Evolutionary conservation across 2,113 vertebrate genomes (phyloP), one percentile per base, ranked within the genome.

Genomic region (Chionomys nivalis): DNA sequence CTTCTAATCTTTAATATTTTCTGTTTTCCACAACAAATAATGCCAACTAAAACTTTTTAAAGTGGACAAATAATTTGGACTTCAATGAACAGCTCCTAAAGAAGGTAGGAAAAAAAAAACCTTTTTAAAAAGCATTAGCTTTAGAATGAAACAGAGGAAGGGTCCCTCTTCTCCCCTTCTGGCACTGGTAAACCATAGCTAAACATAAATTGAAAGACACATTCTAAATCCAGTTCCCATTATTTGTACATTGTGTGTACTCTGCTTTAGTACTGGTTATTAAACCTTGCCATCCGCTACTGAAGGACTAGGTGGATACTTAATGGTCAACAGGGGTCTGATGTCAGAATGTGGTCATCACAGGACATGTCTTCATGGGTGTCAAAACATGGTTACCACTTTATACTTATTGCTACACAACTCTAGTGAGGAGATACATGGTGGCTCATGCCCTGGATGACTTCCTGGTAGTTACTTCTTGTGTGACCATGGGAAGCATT

Each of bases 31-130:
- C 42, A 16, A 61, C 5, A 39, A 87, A 86, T 81, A 47, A 76
- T 77, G 73, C 58, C 63, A 94, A 91, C 75, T 42, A 89, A 89
- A 86, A 23, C 39, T 23, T 3, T 68, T 33, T 3, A 83, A 92
- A 44, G 90, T 52, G 8, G 7, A 10, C 21, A 28, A 75, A 66
- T 83, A 92, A 75, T 88, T 33, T 93, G 36, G 21, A 23, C 42
- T 93, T 96, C 68, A 88, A 68, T 92, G 39, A 77, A 16, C n/a
- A 78, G 55, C 13, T 88, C 13, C 2, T 81, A 96, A 21, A 31
- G 21, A 89, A 95, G 28, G 63, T 31, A 90, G 12, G 2, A 33
- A 96, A 83, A 66, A 47, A 87, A 52, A 93, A 55, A 58, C 21
- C 42, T 76, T 58, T 94, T 82, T 23, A 77, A 92, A 49, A 94